These are phyloP conservation scores for Chiridota heheva DNA, from an alignment of 35 echinoderm and acorn worm species.

Conservation along the genomic window DNA sequence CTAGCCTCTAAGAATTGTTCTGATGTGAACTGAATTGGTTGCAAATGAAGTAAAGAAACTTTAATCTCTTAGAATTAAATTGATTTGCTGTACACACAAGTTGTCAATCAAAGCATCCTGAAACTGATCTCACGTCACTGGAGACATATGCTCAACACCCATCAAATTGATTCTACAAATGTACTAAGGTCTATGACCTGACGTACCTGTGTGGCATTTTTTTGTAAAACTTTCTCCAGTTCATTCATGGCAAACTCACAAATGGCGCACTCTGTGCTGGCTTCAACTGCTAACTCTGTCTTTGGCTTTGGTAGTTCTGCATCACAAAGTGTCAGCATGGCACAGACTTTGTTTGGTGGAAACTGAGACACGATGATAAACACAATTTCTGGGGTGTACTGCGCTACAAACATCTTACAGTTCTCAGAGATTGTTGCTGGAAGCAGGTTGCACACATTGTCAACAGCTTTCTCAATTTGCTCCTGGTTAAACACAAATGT, in stretches of 20 bases:
- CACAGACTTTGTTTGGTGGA: constrained; percentile 25
- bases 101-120: too few relatives aligned
- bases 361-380: constrained; percentile 23
- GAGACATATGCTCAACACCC: too few relatives aligned
- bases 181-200: too few relatives aligned
- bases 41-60: too few relatives aligned
- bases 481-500: too few relatives aligned
- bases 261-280: constrained; percentile 15
- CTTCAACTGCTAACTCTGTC: background rate
- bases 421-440: constrained; percentile 22
- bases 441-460: constrained; percentile 1
- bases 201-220: constrained; percentile 33
- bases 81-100: too few relatives aligned
- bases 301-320: too few relatives aligned
- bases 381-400: constrained; percentile 34
- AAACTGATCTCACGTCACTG: too few relatives aligned
- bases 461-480: constrained; percentile 19
- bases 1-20: too few relatives aligned
- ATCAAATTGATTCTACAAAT: too few relatives aligned
- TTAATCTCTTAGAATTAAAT: too few relatives aligned
- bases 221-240: constrained; percentile 4
- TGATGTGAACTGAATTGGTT: too few relatives aligned
- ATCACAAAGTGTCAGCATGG: background rate
- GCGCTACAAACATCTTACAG: constrained; percentile 16
- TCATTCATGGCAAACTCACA: constrained; percentile 24